A percentile compares a stretch with the other conserved stretches of the same genome.
These are phyloP conservation scores for Globia sparganii DNA, from an alignment of 2,888 invertebrate species.

Conservation along the genomic window DNA sequence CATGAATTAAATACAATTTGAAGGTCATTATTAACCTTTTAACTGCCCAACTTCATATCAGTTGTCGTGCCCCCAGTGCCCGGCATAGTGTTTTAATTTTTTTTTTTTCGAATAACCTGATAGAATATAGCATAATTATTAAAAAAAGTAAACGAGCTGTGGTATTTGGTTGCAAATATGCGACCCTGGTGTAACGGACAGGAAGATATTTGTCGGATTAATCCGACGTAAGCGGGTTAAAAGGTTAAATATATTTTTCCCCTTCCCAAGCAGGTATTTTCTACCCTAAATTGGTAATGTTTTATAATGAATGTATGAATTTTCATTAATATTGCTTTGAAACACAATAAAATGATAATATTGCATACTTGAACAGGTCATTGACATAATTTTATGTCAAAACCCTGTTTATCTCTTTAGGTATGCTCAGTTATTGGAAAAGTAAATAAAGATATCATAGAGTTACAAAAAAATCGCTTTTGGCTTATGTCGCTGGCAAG, in stretches of 20 bases:
- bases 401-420: conserved; percentile 51
- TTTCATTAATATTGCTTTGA: background rate
- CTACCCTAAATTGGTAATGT: background rate
- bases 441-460: conserved; percentile 51
- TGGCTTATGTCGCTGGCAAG: background rate
- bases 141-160: too few species aligned
- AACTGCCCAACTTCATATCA: too few species aligned
- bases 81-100: too few species aligned
- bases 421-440: conserved; percentile 47
- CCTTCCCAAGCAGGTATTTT: background rate
- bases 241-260: background rate
- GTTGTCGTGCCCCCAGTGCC: too few species aligned
- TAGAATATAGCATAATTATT: too few species aligned
- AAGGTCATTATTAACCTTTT: background rate
- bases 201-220: too few species aligned
- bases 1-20: conserved; percentile 5
- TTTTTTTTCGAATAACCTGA: too few species aligned
- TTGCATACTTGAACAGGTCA: conserved; percentile 45
- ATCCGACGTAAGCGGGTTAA: too few species aligned
- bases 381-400: conserved; percentile 59
- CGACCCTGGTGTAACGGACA: too few species aligned
- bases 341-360: conserved; percentile 23
- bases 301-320: conserved; percentile 7
- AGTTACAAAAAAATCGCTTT: conserved; percentile 16
- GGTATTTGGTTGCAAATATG: too few species aligned